Percentiles rank a stretch among this genome's conserved stretches.
Conservation (phyloP, 1,140 invertebrate species). For the Platyscapa corneri region DNA sequence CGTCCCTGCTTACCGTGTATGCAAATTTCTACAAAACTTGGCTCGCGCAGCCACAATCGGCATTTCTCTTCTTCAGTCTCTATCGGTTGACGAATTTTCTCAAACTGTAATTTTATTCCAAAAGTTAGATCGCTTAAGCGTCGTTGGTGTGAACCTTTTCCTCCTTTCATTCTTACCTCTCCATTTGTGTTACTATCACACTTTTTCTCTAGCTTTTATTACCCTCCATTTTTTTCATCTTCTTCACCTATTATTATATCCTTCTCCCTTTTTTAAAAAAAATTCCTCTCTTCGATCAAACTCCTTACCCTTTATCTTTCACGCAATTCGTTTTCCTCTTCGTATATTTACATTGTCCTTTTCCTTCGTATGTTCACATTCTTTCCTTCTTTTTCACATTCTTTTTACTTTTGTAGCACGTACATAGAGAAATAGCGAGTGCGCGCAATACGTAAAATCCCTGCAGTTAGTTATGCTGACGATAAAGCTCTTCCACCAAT, state of each 20-base stretch:
- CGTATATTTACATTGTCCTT: not conserved
- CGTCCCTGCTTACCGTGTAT: conserved; percentile 46
- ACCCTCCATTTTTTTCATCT: conserved; percentile 32
- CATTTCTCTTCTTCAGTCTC: conserved; percentile 52
- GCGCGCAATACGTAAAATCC: conserved; percentile 49
- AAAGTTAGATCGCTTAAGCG: conserved; percentile 55
- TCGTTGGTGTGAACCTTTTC: conserved; percentile 37
- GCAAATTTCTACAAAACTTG: conserved; percentile 60
- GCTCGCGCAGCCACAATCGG: conserved; percentile 36
- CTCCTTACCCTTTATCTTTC: conserved; percentile 42
- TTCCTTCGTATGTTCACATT: not conserved
- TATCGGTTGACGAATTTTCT: conserved; percentile 62
- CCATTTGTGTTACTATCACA: not conserved
- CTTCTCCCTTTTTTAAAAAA: not conserved
- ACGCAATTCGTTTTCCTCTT: conserved; percentile 35
- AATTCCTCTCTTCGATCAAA: conserved; percentile 9
- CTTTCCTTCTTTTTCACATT: conserved; percentile 12
- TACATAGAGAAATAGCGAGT: conserved; percentile 29
- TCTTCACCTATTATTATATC: conserved; percentile 25
- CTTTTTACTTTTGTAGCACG: conserved; percentile 14
- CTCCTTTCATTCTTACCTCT: conserved; percentile 32
- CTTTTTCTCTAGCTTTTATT: conserved; percentile 21
- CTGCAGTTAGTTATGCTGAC: conserved; percentile 53
- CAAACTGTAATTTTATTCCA: conserved; percentile 64
- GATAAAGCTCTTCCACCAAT: conserved; percentile 53